Conservation (phyloP, 2,797 vertebrate genomes). For the Channallabes apus region DNA sequence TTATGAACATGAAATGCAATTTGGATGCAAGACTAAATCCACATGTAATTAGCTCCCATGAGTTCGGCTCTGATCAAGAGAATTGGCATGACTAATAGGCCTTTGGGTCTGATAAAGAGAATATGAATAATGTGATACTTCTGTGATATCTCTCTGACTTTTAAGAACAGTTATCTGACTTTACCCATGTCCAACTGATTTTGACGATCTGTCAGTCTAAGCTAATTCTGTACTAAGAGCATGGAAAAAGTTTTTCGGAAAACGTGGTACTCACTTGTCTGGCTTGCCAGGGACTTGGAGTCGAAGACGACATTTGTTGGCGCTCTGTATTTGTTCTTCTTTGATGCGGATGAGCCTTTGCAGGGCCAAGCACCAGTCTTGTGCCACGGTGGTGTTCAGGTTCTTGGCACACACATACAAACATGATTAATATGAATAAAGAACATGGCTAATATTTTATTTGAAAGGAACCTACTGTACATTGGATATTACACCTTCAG, state of each 20-base stretch:
- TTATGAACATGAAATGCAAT: background rate
- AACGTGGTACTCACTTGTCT: constrained; percentile 83
- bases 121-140: background rate
- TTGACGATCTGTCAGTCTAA: background rate
- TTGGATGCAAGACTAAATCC: background rate
- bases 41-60: constrained; percentile 1
- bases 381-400: constrained; percentile 92
- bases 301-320: constrained; percentile 93
- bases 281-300: constrained; percentile 91
- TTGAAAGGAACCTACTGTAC: background rate
- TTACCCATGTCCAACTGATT: background rate
- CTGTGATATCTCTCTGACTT: background rate
- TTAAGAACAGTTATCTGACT: background rate
- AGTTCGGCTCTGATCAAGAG: constrained; percentile 11
- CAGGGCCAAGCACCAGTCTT: constrained; percentile 95
- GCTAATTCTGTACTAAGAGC: background rate
- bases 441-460: background rate
- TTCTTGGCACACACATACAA: constrained; percentile 73
- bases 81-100: background rate
- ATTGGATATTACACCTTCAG: background rate
- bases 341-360: constrained; percentile 94
- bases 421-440: constrained; percentile 10
- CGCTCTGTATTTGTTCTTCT: constrained; percentile 94
- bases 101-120: background rate
- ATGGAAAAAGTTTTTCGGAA: background rate